Evolutionary conservation across 2,888 invertebrate species (phyloP).

Genomic region (Altica lythri): DNA sequence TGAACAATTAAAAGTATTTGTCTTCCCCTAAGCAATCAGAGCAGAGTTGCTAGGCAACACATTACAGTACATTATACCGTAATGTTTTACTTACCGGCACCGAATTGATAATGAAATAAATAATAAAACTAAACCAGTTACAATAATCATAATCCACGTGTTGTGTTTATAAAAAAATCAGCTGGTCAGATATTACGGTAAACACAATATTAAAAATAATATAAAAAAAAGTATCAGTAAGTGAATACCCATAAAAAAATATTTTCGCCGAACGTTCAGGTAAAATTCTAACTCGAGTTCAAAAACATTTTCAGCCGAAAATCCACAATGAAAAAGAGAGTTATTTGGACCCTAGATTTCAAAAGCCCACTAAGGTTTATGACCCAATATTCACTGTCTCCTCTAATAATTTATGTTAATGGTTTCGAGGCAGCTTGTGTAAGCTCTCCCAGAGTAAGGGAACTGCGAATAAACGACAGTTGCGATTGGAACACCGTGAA

Average conservation of each 20-base stretch:
- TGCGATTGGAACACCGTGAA: constrained; percentile 54
- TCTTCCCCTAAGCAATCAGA: too few relatives aligned
- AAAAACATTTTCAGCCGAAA: constrained; percentile 32
- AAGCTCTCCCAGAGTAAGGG: constrained; percentile 46
- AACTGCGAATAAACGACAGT: constrained; percentile 53
- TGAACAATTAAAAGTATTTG: too few relatives aligned
- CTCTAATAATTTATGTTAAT: constrained; percentile 65
- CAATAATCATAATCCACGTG: too few relatives aligned
- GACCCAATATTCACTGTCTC: constrained; percentile 64
- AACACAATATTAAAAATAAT: constrained; percentile 4
- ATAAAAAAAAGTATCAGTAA: too few relatives aligned
- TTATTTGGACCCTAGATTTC: constrained; percentile 42
- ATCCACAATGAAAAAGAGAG: constrained; percentile 32
- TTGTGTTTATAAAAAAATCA: too few relatives aligned
- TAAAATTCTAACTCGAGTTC: constrained; percentile 31
- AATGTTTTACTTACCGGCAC: too few relatives aligned
- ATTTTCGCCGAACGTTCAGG: constrained; percentile 7
- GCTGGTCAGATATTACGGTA: too few relatives aligned
- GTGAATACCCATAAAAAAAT: neutral
- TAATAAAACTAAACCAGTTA: too few relatives aligned
- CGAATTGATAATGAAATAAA: too few relatives aligned
- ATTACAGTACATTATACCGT: too few relatives aligned
- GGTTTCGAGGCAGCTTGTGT: constrained; percentile 49
- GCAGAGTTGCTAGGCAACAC: too few relatives aligned
- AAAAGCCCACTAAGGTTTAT: constrained; percentile 54